Conservation (phyloP, 2,888 invertebrate genomes). For the Catotricha subobsoleta region DNA sequence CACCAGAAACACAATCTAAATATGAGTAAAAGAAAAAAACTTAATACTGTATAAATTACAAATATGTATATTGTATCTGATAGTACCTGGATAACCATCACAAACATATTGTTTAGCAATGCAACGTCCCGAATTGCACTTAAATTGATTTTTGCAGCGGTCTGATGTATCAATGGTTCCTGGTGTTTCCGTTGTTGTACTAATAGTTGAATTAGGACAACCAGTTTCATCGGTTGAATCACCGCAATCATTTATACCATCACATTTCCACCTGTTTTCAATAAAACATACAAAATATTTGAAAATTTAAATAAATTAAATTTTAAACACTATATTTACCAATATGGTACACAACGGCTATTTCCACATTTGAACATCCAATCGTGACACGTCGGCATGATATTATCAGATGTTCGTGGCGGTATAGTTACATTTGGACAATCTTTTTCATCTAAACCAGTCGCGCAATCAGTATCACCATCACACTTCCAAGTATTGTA, state of each 20-base stretch:
- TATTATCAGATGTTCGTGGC: constrained; percentile 14
- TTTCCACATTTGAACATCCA: constrained; percentile 66
- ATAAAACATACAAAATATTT: too few relatives aligned
- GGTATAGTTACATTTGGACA: constrained; percentile 32
- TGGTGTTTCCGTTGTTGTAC: constrained; percentile 18
- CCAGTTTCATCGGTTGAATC: constrained; percentile 24
- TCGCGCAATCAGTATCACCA: constrained; percentile 51
- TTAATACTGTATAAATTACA: too few relatives aligned
- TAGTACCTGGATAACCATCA: constrained; percentile 28
- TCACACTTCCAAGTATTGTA: constrained; percentile 42
- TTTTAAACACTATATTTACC: too few relatives aligned
- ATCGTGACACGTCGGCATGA: constrained; percentile 39
- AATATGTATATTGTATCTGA: too few relatives aligned
- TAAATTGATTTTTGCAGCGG: constrained; percentile 21
- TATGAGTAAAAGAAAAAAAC: too few relatives aligned
- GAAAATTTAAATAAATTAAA: too few relatives aligned
- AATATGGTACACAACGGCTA: constrained; percentile 51
- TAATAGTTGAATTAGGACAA: constrained; percentile 24
- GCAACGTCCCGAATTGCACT: constrained; percentile 31
- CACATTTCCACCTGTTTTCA: too few relatives aligned
- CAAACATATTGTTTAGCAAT: constrained; percentile 36
- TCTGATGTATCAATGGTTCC: constrained; percentile 16
- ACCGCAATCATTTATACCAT: constrained; percentile 55
- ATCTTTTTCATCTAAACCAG: constrained; percentile 51
- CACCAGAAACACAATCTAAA: constrained; percentile 43